phyloP scores from a whole-genome alignment of 2,797 vertebrate species.

The Rhodeus uyekii region DNA sequence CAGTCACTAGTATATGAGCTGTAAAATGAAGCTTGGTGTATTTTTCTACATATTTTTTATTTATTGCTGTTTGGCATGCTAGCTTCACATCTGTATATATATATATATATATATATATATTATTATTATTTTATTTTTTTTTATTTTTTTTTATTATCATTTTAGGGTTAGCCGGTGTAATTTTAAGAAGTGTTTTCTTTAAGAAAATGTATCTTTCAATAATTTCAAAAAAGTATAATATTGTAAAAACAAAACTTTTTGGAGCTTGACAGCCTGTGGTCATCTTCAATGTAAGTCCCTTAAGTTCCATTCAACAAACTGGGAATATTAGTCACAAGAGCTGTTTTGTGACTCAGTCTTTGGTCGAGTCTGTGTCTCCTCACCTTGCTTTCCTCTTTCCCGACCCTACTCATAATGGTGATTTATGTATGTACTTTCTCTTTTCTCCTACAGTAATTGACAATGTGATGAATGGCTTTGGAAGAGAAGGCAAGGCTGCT shows the following conservation, averaged over 20 bases:
- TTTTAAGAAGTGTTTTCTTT: too few relatives aligned
- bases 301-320: not conserved
- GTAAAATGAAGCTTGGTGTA: not conserved
- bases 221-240: too few relatives aligned
- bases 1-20: not conserved
- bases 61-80: not conserved
- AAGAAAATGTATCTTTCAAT: too few relatives aligned
- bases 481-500: slow-evolving; percentile 31
- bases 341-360: slow-evolving; percentile 34
- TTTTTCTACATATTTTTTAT: not conserved
- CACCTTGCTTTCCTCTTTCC: slow-evolving; percentile 17
- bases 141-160: too few relatives aligned
- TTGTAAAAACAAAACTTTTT: too few relatives aligned
- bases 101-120: too few relatives aligned
- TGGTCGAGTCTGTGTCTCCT: slow-evolving; percentile 25
- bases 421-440: slow-evolving; percentile 51
- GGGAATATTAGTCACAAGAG: not conserved
- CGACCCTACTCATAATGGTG: slow-evolving; percentile 37
- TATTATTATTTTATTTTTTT: too few relatives aligned
- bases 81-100: too few relatives aligned
- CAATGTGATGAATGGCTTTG: slow-evolving; percentile 50
- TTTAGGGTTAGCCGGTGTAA: too few relatives aligned
- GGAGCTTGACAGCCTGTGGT: too few relatives aligned
- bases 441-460: slow-evolving; percentile 49
- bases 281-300: too few relatives aligned